Evolutionary conservation across 1,140 invertebrate species (phyloP).

Genomic region (Reticulitermes speratus): DNA sequence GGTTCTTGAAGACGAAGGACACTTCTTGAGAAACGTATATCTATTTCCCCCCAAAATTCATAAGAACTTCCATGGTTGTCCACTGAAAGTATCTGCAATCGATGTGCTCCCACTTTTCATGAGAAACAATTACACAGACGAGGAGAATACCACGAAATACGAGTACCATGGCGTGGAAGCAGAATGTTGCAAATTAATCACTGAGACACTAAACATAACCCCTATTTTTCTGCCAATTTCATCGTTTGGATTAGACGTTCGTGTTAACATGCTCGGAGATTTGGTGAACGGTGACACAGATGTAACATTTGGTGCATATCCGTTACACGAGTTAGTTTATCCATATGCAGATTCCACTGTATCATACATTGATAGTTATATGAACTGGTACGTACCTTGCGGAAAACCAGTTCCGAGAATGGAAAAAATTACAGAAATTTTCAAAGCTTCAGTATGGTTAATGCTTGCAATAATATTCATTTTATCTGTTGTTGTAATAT

Average conservation of each 20-base stretch:
- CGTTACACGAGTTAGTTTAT: neutral
- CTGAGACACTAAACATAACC: neutral
- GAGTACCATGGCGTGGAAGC: neutral
- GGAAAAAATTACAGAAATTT: neutral
- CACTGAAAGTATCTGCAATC: neutral
- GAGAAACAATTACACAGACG: neutral
- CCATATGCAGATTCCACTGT: neutral
- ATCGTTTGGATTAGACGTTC: neutral
- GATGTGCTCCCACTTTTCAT: neutral
- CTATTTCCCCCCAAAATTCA: neutral
- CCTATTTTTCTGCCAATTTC: neutral
- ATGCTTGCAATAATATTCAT: neutral
- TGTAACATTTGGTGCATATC: neutral
- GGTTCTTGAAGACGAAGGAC: neutral
- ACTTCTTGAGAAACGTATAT: neutral
- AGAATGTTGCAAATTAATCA: neutral
- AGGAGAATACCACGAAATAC: neutral
- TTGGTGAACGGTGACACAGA: neutral
- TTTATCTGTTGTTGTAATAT: neutral
- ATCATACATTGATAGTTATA: neutral
- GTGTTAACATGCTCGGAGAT: neutral
- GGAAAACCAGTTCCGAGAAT: neutral
- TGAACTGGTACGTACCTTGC: neutral
- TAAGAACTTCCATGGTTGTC: neutral
- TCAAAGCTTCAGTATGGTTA: neutral